Base-by-base conservation (phyloP, 2,797 vertebrate species). In the Lycodopsis pacificus region DNA sequence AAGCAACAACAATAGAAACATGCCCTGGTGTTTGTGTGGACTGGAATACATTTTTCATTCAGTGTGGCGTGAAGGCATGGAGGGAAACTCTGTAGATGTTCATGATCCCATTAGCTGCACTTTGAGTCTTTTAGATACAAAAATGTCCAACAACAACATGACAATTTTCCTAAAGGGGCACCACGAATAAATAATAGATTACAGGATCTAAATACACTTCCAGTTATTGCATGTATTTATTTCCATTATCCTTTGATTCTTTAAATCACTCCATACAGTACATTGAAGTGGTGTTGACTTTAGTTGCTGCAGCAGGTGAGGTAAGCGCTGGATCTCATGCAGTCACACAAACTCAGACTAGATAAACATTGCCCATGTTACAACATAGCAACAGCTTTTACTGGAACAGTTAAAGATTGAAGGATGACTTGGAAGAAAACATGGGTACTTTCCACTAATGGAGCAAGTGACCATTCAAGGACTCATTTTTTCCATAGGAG, bases 371-470 rank as follows among this genome's bases (percentile, higher is more conserved):
- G 56, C 59, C 83, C 78, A 61, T 87, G 84, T 89, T 91, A 88
- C 81, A 85, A 89, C 91, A 88, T 40, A 87, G 82, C 65, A 74
- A 74, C 57, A 71, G 65, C 56, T 64, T 91, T 90, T 90, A 91
- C 88, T 91, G 87, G 85, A 92, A 90, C 78, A 76, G 76, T 87
- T 89, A 94, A 92, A 92, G 86, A 90, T 77, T 92, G 91, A 90
- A 80, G 74, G 84, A 89, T 87, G 83, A 84, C 86, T 89, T 88
- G 83, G 87, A 90, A 67, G 83, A 77, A 81, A 89, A 87, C 73
- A 70, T 77, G 67, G 81, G 82, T 87, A 86, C 78, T 92, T 95
- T 94, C 87, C 91, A 91, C 77, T 71, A 51, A 84, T 73, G 75
- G 85, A 87, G 77, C 59, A 65, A 89, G 73, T 82, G 86, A 91